These are phyloP conservation scores for Drosophila pseudoobscura DNA, from an alignment of 1,140 invertebrate species.

Conservation along the genomic window DNA sequence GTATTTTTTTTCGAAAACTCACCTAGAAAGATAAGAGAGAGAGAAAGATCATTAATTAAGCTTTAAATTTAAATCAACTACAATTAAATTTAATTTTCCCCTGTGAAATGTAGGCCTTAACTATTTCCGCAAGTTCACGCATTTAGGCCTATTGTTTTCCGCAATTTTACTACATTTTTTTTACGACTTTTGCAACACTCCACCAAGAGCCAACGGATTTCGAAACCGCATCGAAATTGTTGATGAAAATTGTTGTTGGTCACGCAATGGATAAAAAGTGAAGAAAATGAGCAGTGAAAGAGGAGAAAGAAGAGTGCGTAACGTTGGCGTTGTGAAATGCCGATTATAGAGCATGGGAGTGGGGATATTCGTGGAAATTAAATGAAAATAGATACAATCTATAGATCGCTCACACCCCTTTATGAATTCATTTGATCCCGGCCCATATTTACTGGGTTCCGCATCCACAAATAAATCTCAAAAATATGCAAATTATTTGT, in stretches of 20 bases:
- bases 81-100: constrained; percentile 18
- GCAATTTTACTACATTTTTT: constrained; percentile 33
- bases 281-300: constrained; percentile 28
- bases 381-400: too few species aligned
- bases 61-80: not conserved
- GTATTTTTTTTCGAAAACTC: constrained; percentile 16
- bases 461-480: constrained; percentile 15
- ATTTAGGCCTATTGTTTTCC: constrained; percentile 26
- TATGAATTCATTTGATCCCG: constrained; percentile 30
- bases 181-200: constrained; percentile 68
- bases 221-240: constrained; percentile 53
- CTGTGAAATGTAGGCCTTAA: constrained; percentile 22
- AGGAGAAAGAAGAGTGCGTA: constrained; percentile 61
- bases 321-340: constrained; percentile 12
- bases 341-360: not conserved
- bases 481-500: constrained; percentile 46
- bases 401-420: not conserved
- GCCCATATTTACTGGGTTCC: constrained; percentile 27
- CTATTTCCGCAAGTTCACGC: constrained; percentile 32
- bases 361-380: not conserved
- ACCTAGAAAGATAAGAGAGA: constrained; percentile 29
- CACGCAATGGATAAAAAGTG: constrained; percentile 60
- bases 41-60: constrained; percentile 27
- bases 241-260: constrained; percentile 60
- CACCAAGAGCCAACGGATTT: constrained; percentile 48